phyloP scores from a whole-genome alignment of 92 coral and sea anemone genomes.

The Diadumene lineata region DNA sequence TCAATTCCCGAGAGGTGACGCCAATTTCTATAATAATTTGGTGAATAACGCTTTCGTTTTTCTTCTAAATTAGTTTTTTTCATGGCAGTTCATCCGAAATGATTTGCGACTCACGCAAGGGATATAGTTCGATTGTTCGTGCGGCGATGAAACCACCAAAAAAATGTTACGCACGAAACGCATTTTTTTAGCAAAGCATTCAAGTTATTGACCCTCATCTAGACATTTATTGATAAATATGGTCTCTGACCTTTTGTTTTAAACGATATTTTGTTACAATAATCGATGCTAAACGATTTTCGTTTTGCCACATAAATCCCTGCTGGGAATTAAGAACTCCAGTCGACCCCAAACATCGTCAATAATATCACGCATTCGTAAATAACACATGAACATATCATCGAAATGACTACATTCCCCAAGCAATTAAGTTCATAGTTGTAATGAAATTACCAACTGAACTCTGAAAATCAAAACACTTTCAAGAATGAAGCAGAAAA shows the following conservation, averaged over 20 bases:
- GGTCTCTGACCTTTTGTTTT: conserved; percentile 1
- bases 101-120: not conserved
- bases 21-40: not conserved
- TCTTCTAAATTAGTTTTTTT: not conserved
- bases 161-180: no score
- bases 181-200: no score
- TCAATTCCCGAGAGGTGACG: not conserved
- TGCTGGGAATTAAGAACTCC: not conserved
- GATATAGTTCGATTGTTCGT: not conserved
- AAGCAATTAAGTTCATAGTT: not conserved
- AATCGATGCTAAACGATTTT: not conserved
- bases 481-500: not conserved
- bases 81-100: not conserved
- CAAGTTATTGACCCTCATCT: no score
- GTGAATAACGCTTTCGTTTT: not conserved
- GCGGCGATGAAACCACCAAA: no score
- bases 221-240: not conserved
- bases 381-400: not conserved
- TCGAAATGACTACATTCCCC: not conserved
- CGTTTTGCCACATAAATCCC: not conserved
- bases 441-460: not conserved
- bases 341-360: not conserved
- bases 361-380: not conserved
- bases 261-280: not conserved
- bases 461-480: no score